Base-by-base conservation (phyloP, 2,888 invertebrate genomes). In the Clusia tigrina region DNA sequence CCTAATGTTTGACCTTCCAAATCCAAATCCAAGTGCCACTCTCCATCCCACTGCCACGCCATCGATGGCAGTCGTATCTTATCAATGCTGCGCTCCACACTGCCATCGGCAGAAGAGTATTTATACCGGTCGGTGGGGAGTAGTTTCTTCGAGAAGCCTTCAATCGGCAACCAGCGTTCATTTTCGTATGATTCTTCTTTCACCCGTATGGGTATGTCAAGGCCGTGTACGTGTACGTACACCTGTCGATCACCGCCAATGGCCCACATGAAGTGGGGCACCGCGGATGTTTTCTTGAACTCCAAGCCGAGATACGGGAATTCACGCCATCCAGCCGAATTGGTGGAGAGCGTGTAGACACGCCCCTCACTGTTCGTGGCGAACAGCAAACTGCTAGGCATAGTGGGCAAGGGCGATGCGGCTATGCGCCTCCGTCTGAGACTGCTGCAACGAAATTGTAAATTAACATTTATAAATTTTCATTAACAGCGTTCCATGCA, bases 1-100 rank as follows among this genome's bases (percentile, higher is more conserved):
- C 93, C 93, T 65, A 96, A 85, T 2, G 94, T 91, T 76, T 95
- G 92, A 2, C 95, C 95, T 81, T 94, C 91, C 71, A 93, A 85
- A 2, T 91, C 91, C 20, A 93, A 87, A 78, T 95, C 94, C 61
- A 94, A 85, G 73, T 92, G 90, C 96, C 96, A 96, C 71, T 95
- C 94, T 2, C 93, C 93, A 85, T 97, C 96, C 96, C 96, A 97
- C 77, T 94, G 92, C 96, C 96, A 97, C 17, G 95, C 94, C 90
- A 94, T 92, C 0, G 96, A 95, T 5, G 96, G 96, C 54, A 96
- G 84, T 67, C 92, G 86, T 65, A 96, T 93, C 80, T 89, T 90
- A 74, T 93, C 91, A 69, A 93, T 90, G 32, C 90, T 88, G 63
- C 94, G 87, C 74, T 93, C 91, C 37, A 88, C 86, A 9, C 89